These are phyloP conservation scores for Loripinus fragilis DNA, from an alignment of 2,888 invertebrate genomes.

Conservation along the genomic window DNA sequence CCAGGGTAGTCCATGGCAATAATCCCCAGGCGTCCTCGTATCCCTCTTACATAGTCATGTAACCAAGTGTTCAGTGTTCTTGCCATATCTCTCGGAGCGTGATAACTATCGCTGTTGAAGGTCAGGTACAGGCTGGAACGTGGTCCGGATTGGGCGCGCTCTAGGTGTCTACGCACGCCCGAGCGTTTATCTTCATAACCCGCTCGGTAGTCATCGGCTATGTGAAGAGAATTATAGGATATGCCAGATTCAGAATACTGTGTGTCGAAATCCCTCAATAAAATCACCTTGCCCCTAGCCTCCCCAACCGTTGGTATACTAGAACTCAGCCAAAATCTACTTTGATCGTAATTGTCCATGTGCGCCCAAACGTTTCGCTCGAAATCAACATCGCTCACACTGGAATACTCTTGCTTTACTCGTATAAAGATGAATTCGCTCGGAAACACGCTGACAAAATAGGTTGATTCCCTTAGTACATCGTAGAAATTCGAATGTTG, in stretches of 20 bases:
- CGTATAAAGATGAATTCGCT: no score
- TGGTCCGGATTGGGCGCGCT: not conserved
- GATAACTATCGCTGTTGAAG: not conserved
- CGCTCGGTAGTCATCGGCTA: not conserved
- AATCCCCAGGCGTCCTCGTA: not conserved
- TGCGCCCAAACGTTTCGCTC: not conserved
- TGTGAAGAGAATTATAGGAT: not conserved
- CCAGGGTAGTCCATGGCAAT: conserved; percentile 26
- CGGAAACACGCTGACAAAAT: no score
- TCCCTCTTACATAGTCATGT: conserved; percentile 15
- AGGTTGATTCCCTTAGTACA: no score
- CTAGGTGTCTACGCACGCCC: not conserved
- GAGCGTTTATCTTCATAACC: not conserved
- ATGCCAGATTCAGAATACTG: not conserved
- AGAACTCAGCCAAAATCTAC: not conserved
- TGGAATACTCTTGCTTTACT: no score
- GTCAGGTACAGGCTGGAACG: not conserved
- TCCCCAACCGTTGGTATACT: not conserved
- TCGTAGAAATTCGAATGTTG: no score
- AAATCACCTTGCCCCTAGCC: not conserved
- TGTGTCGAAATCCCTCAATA: not conserved
- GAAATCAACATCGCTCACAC: no score
- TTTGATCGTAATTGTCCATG: no score
- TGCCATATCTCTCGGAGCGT: conserved; percentile 9
- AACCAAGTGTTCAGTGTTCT: not conserved